These are phyloP conservation scores for Carpatolechia fugitivella DNA, from an alignment of 2,888 invertebrate species.

Conservation along the genomic window DNA sequence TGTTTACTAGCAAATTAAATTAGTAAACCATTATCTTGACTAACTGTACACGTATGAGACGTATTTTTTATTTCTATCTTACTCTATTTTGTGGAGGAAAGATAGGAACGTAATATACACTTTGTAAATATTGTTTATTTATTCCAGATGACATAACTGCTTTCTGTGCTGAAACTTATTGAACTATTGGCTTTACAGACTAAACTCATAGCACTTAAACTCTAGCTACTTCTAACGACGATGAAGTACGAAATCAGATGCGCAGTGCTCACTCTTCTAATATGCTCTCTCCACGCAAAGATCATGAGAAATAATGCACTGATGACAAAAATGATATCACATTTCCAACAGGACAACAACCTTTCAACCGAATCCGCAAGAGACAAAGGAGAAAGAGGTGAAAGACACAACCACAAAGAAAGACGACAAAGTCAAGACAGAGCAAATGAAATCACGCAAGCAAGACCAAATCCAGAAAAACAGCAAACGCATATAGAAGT, in stretches of 20 bases:
- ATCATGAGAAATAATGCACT: slow-evolving; percentile 64
- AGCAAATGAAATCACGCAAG: background rate
- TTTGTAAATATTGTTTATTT: too few species aligned
- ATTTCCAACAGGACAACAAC: slow-evolving; percentile 57
- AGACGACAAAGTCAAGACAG: background rate
- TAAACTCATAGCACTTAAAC: background rate
- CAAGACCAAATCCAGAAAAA: background rate
- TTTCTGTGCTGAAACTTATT: too few species aligned
- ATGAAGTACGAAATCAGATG: background rate
- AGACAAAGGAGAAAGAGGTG: background rate
- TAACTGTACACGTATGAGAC: too few species aligned
- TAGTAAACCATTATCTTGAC: too few species aligned
- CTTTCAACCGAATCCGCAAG: slow-evolving; percentile 18
- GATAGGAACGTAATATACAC: too few species aligned
- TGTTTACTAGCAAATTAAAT: too few species aligned
- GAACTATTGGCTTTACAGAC: background rate
- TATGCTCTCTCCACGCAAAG: slow-evolving; percentile 29
- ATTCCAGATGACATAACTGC: too few species aligned
- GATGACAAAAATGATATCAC: slow-evolving; percentile 62
- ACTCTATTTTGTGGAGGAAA: too few species aligned
- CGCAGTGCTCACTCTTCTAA: background rate
- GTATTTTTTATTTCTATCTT: too few species aligned
- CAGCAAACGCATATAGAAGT: background rate
- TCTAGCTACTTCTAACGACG: background rate
- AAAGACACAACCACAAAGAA: background rate